Conservation (phyloP, 2,113 vertebrate genomes). For the Strigops habroptila region DNA sequence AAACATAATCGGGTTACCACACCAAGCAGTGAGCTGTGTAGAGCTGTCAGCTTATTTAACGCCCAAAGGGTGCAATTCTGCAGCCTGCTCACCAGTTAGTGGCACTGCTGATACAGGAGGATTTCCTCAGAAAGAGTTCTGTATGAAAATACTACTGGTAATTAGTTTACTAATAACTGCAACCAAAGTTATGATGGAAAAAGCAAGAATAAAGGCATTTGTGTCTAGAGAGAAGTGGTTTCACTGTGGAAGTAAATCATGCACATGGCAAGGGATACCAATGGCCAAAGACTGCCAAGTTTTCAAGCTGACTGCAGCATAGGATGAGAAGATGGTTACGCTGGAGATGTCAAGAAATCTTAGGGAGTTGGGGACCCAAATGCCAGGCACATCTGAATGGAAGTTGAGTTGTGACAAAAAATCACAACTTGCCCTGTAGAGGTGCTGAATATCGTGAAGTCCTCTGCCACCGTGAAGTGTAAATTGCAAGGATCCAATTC, state of each 20-base stretch:
- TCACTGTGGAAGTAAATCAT: not conserved
- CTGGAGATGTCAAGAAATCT: not conserved
- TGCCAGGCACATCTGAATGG: not conserved
- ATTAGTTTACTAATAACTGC: not conserved
- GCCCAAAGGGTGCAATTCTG: not conserved
- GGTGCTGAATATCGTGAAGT: not conserved
- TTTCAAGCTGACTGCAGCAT: not conserved
- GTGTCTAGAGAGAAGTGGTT: not conserved
- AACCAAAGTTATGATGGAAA: not conserved
- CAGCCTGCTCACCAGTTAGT: not conserved
- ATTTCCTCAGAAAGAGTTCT: not conserved
- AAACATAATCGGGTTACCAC: not conserved
- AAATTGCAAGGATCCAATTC: not conserved
- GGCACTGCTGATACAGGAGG: not conserved
- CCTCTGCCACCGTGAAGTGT: not conserved
- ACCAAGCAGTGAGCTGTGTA: not conserved
- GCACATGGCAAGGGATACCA: not conserved
- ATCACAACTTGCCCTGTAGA: not conserved
- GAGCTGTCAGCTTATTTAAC: not conserved
- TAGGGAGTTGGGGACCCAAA: not conserved
- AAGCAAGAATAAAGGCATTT: not conserved
- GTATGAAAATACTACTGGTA: not conserved
- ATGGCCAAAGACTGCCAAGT: not conserved
- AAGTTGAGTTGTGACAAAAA: not conserved
- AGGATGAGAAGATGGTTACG: not conserved